phyloP scores from a whole-genome alignment of 2,888 invertebrate genomes.

The Lagria hirta region DNA sequence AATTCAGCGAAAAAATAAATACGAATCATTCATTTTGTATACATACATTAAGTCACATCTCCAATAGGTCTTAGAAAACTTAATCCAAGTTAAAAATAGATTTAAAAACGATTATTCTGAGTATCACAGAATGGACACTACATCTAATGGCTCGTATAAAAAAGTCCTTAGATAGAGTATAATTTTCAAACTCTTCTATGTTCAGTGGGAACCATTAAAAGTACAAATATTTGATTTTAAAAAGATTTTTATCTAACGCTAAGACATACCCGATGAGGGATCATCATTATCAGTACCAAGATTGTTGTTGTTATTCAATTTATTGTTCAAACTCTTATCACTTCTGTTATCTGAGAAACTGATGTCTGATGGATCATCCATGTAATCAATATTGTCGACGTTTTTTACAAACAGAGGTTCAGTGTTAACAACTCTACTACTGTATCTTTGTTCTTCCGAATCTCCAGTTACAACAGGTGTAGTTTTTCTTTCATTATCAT shows the following conservation, averaged over 20 bases:
- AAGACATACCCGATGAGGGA: constrained; percentile 56
- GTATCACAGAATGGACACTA: constrained; percentile 57
- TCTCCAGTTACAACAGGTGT: constrained; percentile 52
- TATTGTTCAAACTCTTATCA: constrained; percentile 29
- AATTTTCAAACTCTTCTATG: constrained; percentile 21
- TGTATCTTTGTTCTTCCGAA: constrained; percentile 51
- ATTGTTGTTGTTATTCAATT: constrained; percentile 30
- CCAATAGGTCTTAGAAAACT: constrained; percentile 16
- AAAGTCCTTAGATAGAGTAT: constrained; percentile 50
- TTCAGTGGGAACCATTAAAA: constrained; percentile 18
- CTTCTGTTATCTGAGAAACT: constrained; percentile 25
- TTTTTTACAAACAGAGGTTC: constrained; percentile 54
- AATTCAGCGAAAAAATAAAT: too few relatives aligned
- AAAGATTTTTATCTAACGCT: constrained; percentile 41
- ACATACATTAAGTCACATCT: constrained; percentile 25
- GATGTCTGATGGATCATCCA: constrained; percentile 28
- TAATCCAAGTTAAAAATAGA: constrained; percentile 37
- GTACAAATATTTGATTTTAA: constrained; percentile 20
- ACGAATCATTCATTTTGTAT: constrained; percentile 14
- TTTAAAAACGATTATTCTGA: constrained; percentile 52
- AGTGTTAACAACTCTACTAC: constrained; percentile 53
- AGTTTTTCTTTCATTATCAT: constrained; percentile 49
- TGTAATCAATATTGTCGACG: constrained; percentile 44
- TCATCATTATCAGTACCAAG: constrained; percentile 51
- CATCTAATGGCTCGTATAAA: constrained; percentile 56